Evolutionary conservation across 1,140 invertebrate genomes (phyloP).

Genomic region (Pseudomyrmex flavicornis): DNA sequence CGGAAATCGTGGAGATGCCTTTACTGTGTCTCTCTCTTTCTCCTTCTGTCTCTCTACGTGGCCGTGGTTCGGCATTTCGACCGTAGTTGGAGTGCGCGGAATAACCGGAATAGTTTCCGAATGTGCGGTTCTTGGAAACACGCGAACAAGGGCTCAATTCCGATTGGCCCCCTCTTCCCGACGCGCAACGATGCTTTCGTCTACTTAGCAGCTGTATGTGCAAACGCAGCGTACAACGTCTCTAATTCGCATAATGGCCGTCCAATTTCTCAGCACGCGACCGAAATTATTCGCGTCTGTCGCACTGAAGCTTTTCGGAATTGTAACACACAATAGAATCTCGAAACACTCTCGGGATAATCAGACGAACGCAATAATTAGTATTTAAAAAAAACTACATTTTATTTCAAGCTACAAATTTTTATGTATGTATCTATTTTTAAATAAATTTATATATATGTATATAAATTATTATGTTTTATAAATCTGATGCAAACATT

Average conservation of each 20-base stretch:
- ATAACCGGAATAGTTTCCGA: slow-evolving; percentile 57
- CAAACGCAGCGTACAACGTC: slow-evolving; percentile 34
- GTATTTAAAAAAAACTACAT: not conserved
- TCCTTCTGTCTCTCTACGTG: slow-evolving; percentile 10
- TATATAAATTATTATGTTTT: too few species aligned
- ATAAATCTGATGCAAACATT: not conserved
- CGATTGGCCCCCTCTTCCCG: slow-evolving; percentile 20
- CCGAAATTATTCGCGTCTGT: slow-evolving; percentile 13
- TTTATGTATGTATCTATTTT: too few species aligned
- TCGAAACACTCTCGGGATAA: not conserved
- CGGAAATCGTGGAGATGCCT: slow-evolving; percentile 10
- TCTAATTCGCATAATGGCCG: slow-evolving; percentile 6
- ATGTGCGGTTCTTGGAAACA: slow-evolving; percentile 46
- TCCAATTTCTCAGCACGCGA: slow-evolving; percentile 14
- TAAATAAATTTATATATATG: too few species aligned
- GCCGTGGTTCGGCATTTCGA: slow-evolving; percentile 30
- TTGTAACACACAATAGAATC: not conserved
- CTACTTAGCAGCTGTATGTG: slow-evolving; percentile 50
- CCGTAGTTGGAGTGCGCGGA: slow-evolving; percentile 27
- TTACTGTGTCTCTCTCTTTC: not conserved
- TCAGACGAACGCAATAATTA: not conserved
- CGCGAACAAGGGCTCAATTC: slow-evolving; percentile 56
- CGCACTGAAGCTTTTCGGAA: not conserved
- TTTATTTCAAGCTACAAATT: too few species aligned
- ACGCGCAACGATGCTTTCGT: slow-evolving; percentile 45